These are phyloP conservation scores for Leptinotarsa defecta DNA, from an alignment of 1,140 invertebrate genomes.

Conservation along the genomic window DNA sequence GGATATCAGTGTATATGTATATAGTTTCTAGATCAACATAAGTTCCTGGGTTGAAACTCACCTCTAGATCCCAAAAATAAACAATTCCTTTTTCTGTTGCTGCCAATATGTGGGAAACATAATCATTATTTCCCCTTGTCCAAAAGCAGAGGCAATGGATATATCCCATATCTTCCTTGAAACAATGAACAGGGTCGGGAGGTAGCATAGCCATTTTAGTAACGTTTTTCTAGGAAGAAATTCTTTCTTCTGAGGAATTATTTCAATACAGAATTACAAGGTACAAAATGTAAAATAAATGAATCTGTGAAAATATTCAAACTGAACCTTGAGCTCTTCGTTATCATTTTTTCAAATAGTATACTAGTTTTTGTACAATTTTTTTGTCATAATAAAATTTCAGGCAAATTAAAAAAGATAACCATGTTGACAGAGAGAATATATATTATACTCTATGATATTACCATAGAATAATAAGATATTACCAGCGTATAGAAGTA, in stretches of 20 bases:
- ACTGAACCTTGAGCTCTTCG: background rate
- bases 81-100: conserved; percentile 70
- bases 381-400: too few relatives aligned
- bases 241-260: background rate
- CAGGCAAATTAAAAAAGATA: too few relatives aligned
- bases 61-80: conserved; percentile 74
- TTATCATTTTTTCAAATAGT: conserved; percentile 1
- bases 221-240: background rate
- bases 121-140: conserved; percentile 58
- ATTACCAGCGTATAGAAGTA: too few relatives aligned
- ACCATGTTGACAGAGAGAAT: too few relatives aligned
- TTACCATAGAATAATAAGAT: too few relatives aligned
- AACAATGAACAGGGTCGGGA: conserved; percentile 69
- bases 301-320: background rate
- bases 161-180: conserved; percentile 68
- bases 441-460: too few relatives aligned
- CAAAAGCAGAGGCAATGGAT: conserved; percentile 70
- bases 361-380: background rate
- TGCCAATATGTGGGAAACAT: conserved; percentile 67
- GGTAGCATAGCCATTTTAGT: conserved; percentile 61
- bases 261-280: background rate
- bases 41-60: conserved; percentile 48
- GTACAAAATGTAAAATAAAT: background rate
- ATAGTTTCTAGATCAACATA: background rate
- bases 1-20: too few relatives aligned